Percentiles rank a stretch among this genome's conserved stretches.
Evolutionary conservation across 2,113 vertebrate species (phyloP).

Genomic region (Petrocephalus microphthalmus): DNA sequence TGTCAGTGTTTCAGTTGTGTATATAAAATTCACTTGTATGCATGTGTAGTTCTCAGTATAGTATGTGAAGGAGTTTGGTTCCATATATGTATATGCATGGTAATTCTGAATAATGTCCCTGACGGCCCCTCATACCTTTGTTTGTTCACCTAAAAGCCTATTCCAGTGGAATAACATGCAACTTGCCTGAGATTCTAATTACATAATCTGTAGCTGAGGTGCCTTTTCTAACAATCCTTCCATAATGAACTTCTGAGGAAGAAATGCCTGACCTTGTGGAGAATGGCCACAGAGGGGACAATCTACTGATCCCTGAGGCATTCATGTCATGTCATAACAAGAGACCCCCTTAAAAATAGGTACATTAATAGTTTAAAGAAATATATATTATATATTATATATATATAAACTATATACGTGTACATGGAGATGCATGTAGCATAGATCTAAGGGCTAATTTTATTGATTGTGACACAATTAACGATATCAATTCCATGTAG

Average conservation of each 20-base stretch:
- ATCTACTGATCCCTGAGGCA: not conserved
- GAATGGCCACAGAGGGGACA: not conserved
- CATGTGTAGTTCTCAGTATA: too few species aligned
- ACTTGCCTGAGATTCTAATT: not conserved
- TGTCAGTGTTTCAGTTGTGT: too few species aligned
- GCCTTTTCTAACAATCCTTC: not conserved
- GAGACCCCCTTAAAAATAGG: not conserved
- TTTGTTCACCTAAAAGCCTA: not conserved
- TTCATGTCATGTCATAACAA: not conserved
- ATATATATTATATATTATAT: too few species aligned
- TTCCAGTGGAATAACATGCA: not conserved
- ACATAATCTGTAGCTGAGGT: not conserved
- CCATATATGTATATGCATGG: not conserved
- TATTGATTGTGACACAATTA: slow-evolving; percentile 1
- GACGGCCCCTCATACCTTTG: not conserved
- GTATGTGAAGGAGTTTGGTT: too few species aligned
- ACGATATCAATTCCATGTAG: slow-evolving; percentile 24
- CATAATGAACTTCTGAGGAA: not conserved
- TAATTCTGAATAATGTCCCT: not conserved
- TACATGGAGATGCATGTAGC: not conserved
- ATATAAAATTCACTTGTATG: too few species aligned
- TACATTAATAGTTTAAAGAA: not conserved
- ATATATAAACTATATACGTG: too few species aligned
- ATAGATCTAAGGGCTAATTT: not conserved
- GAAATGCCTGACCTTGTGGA: not conserved